Percentiles rank a stretch among this genome's conserved stretches.
Conservation (phyloP, 2,113 vertebrate species). For the Oryzias celebensis region DNA sequence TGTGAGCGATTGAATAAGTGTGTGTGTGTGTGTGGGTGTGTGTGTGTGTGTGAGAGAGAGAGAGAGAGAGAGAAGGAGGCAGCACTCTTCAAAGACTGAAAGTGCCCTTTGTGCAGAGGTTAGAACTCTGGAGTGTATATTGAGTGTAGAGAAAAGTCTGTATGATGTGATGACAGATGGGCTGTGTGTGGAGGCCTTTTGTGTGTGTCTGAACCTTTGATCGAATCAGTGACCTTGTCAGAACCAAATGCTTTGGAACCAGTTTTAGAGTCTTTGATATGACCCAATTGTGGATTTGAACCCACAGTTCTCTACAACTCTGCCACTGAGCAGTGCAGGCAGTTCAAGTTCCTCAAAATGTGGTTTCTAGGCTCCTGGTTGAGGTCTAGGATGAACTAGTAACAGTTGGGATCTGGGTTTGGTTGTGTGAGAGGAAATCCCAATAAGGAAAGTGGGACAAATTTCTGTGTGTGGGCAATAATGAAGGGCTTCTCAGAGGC, state of each 20-base stretch:
- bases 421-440: not conserved
- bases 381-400: not conserved
- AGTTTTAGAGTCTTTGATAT: too few relatives aligned
- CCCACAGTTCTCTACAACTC: too few relatives aligned
- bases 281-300: too few relatives aligned
- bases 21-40: constrained; percentile 24
- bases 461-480: constrained; percentile 21
- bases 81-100: constrained; percentile 67
- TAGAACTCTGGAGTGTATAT: constrained; percentile 55
- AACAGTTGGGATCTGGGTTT: not conserved
- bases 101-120: constrained; percentile 64
- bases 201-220: not conserved
- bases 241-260: too few relatives aligned
- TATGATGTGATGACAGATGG: constrained; percentile 55
- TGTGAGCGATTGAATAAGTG: constrained; percentile 42
- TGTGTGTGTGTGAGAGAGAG: not conserved
- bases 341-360: not conserved
- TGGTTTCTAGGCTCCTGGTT: not conserved
- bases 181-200: constrained; percentile 17
- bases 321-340: not conserved
- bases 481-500: constrained; percentile 55
- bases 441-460: not conserved
- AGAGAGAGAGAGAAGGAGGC: constrained; percentile 22
- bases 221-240: too few relatives aligned
- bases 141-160: constrained; percentile 55